Percentiles rank a stretch among this genome's conserved stretches.
Evolutionary conservation across 2,888 invertebrate genomes (phyloP).

Genomic region (Trichogramma dendrolimi): DNA sequence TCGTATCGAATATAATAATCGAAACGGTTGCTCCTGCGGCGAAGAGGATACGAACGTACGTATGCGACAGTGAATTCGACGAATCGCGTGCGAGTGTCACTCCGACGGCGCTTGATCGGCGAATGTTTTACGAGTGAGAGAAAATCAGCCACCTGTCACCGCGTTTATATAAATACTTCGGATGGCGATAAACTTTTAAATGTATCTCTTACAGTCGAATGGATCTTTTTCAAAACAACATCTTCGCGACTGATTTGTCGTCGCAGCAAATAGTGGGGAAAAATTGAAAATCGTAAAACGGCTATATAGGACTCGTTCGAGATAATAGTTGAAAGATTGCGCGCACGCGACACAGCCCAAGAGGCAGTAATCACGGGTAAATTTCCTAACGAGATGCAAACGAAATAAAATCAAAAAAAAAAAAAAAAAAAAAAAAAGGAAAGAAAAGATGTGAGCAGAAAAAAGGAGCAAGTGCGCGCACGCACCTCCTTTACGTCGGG

Average conservation of each 20-base stretch:
- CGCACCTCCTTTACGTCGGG: not conserved
- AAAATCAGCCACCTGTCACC: conserved; percentile 28
- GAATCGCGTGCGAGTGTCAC: not conserved
- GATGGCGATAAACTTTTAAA: conserved; percentile 29
- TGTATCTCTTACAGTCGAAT: no score
- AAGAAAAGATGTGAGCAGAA: no score
- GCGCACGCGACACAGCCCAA: no score
- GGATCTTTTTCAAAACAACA: no score
- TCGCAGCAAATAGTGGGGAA: no score
- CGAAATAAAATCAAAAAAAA: conserved; percentile 11
- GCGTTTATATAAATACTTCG: conserved; percentile 8
- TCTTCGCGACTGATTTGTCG: no score
- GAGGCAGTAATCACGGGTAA: not conserved
- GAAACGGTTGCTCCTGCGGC: conserved; percentile 8
- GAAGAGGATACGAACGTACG: not conserved
- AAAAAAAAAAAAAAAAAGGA: no score
- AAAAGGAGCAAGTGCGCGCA: conserved; percentile 6
- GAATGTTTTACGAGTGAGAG: conserved; percentile 34
- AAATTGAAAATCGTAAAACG: no score
- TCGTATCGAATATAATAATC: conserved; percentile 23
- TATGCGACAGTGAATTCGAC: not conserved
- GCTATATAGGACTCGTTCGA: no score
- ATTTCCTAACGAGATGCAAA: conserved; percentile 18
- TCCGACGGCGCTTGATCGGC: conserved; percentile 20
- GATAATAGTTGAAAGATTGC: no score